These are phyloP conservation scores for Tetrao urogallus DNA, from an alignment of 2,113 vertebrate genomes.

Conservation along the genomic window DNA sequence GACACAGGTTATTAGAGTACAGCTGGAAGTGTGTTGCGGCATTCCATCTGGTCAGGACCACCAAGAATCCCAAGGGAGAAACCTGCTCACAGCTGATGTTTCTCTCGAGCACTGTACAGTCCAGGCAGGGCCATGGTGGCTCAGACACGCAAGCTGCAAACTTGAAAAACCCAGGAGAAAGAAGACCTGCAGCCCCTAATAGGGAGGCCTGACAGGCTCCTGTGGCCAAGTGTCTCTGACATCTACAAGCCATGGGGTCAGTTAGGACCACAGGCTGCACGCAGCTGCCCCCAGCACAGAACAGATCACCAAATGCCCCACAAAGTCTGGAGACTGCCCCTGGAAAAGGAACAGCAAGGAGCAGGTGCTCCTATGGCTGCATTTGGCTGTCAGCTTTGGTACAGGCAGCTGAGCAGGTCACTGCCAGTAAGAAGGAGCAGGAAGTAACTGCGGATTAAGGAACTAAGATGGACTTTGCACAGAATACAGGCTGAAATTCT, in stretches of 20 bases:
- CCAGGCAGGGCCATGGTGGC: background rate
- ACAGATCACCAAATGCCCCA: fast-evolving
- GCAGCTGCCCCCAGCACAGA: background rate
- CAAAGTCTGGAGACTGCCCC: background rate
- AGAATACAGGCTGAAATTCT: background rate
- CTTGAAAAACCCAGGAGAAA: background rate
- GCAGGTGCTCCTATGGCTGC: fast-evolving
- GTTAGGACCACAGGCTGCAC: background rate
- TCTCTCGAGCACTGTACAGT: background rate
- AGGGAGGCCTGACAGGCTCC: background rate
- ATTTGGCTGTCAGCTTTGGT: background rate
- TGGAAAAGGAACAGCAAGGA: background rate
- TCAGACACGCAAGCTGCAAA: fast-evolving
- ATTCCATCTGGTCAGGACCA: too few relatives aligned
- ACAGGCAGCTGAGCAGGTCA: background rate
- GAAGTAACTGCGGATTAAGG: background rate
- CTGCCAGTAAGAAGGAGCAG: background rate
- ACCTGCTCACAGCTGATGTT: background rate
- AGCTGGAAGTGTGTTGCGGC: too few relatives aligned
- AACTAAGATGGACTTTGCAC: background rate
- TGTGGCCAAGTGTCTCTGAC: background rate
- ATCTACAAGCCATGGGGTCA: background rate
- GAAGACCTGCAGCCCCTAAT: background rate
- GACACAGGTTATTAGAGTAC: too few relatives aligned
- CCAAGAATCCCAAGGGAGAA: background rate